A percentile compares a stretch with the other conserved stretches of the same genome.
Evolutionary conservation across 2,888 invertebrate genomes (phyloP).

Genomic region (Tenthredo amoena): DNA sequence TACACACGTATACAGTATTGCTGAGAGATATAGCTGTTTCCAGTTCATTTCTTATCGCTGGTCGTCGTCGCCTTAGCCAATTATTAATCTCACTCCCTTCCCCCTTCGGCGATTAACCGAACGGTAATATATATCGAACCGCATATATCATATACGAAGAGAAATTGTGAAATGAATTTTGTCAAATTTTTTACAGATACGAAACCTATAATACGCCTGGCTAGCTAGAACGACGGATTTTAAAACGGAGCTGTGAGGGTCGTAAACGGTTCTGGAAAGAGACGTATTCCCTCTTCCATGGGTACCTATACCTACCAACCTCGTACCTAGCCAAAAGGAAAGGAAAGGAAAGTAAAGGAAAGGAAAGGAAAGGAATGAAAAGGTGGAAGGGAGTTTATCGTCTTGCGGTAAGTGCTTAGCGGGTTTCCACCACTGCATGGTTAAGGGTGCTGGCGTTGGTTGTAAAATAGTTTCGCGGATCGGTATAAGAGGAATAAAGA

Average conservation of each 20-base stretch:
- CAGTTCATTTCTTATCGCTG: not conserved
- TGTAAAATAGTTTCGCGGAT: slow-evolving; percentile 25
- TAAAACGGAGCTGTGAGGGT: slow-evolving; percentile 2
- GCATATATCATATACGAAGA: too few relatives aligned
- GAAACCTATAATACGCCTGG: too few relatives aligned
- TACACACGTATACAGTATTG: not conserved
- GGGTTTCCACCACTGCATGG: slow-evolving; percentile 61
- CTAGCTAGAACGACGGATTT: not conserved
- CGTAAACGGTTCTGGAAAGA: slow-evolving; percentile 4
- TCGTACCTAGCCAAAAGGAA: not conserved
- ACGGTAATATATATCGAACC: too few relatives aligned
- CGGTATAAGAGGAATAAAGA: not conserved
- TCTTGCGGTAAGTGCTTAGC: slow-evolving; percentile 64
- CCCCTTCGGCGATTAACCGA: too few relatives aligned
- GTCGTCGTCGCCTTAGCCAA: not conserved
- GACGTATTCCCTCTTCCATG: not conserved
- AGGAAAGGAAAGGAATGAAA: slow-evolving; percentile 41
- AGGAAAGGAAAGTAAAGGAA: slow-evolving; percentile 53
- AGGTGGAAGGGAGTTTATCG: slow-evolving; percentile 68
- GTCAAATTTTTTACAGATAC: too few relatives aligned
- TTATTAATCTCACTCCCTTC: too few relatives aligned
- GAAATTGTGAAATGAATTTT: too few relatives aligned
- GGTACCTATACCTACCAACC: not conserved
- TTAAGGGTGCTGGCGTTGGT: not conserved
- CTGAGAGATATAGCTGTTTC: slow-evolving; percentile 13